Evolutionary conservation across 2,113 vertebrate species (phyloP), one percentile per base, ranked within the genome.

Genomic region (Merops nubicus): DNA sequence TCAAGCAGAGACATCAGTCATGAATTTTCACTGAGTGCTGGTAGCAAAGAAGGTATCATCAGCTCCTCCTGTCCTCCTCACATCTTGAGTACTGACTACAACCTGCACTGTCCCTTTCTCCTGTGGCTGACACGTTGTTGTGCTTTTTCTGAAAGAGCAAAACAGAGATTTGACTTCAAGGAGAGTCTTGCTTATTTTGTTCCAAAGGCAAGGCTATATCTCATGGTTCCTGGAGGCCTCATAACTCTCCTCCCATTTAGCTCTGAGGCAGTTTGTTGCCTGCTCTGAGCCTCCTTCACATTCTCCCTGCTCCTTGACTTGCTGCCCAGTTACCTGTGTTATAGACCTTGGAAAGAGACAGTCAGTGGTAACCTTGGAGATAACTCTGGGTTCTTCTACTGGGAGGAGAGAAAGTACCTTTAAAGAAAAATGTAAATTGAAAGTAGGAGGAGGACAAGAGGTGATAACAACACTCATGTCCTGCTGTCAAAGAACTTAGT

Each of bases 361-460:
- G 72, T 26, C 15, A 8, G 59, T 9, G 88, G 91, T 91, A 91
- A 91, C 76, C 60, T 91, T 85, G 73, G 63, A 85, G 92, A 84
- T 86, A 92, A 90, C 75, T 50, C 94, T 2, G 50, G 43, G 64
- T 13, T 91, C 91, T 70, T 74, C 84, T 60, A 15, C 65, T 12
- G 53, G 47, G 75, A 95, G 67, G 36, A 79, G 14, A 92, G 82
- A 93, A 94, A 95, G 95, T 47, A 90, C 81, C 70, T 85, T 93
- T 48, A 91, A 93, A 95, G 95, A 88, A 93, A 97, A 94, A 91
- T 78, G 56, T 73, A 93, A 91, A 95, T 90, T 63, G 84, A 28
- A 89, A 94, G 45, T 8, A 63, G 70, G 22, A 57, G 47, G 50
- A 78, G 34, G 51, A 89, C 45, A 80, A 80, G 80, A 81, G 87